phyloP scores from a whole-genome alignment of 2,113 vertebrate genomes.

The Trematomus loennbergii region DNA sequence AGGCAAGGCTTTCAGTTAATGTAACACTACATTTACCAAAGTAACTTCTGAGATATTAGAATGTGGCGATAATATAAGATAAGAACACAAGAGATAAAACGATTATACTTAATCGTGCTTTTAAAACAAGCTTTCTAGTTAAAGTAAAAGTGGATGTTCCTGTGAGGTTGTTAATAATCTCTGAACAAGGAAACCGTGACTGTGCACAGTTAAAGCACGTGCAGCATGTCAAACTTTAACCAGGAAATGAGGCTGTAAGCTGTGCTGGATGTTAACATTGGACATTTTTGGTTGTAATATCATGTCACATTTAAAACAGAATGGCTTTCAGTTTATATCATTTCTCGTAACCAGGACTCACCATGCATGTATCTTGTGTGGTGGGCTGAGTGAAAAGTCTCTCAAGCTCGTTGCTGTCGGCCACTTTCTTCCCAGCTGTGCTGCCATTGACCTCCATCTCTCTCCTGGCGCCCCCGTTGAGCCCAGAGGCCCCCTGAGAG shows the following conservation, averaged over 20 bases:
- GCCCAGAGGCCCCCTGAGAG: slow-evolving; percentile 79
- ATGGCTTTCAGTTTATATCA: neutral
- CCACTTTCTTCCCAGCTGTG: slow-evolving; percentile 74
- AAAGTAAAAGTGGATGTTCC: neutral
- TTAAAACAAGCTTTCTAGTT: too few relatives aligned
- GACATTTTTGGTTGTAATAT: neutral
- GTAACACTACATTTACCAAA: too few relatives aligned
- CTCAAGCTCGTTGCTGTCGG: slow-evolving; percentile 90
- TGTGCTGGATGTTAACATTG: neutral
- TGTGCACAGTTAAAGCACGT: neutral
- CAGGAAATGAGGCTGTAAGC: neutral
- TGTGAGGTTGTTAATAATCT: neutral
- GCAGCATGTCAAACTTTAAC: neutral
- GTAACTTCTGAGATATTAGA: too few relatives aligned
- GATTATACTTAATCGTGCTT: too few relatives aligned
- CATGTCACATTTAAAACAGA: neutral
- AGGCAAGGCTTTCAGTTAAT: too few relatives aligned
- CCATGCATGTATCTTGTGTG: slow-evolving; percentile 75
- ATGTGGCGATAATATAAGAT: too few relatives aligned
- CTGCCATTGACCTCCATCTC: slow-evolving; percentile 77
- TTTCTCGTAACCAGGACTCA: slow-evolving; percentile 75
- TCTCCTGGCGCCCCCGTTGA: slow-evolving; percentile 83
- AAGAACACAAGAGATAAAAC: too few relatives aligned
- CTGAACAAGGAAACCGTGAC: neutral
- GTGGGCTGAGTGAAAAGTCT: slow-evolving; percentile 85